Evolutionary conservation across 2,888 invertebrate species (phyloP), one percentile per base, ranked within the genome.

Genomic region (Lithophane leautieri): DNA sequence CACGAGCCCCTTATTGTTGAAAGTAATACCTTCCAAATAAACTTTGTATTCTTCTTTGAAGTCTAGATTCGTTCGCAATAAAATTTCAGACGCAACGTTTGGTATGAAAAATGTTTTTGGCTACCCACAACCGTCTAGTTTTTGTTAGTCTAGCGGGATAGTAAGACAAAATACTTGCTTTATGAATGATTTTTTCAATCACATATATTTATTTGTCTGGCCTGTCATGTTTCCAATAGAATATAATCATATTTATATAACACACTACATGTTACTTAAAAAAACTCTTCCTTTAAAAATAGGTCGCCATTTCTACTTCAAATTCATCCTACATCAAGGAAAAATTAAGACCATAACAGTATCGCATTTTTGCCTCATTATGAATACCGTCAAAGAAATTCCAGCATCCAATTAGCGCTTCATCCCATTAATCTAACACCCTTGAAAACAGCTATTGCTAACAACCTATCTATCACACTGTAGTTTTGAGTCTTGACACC

Each of bases 371-470:
- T 70, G 56, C 54, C 28, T 84, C 61, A 81, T 72, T 83, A 83
- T 66, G 56, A 73, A 69, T 69, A n/a, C 62, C 61, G 71, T 62
- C 82, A 82, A 82, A 84, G 80, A 71, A 58, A 74, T 81, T 60
- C 73, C 73, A 74, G 65, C 62, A 25, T 66, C 85, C 73, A 83
- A 85, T 85, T 83, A 83, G 73, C 74, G 78, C 50, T 62, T 81
- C 82, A 67, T 70, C 56, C 34, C 8, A 76, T 68, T 80, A 84
- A 83, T 81, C 82, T 73, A 71, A 83, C 76, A 66, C 84, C 73
- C 44, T 44, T 28, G 60, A 61, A 65, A 58, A 69, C 69, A 72
- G 72, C 82, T 75, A 75, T 76, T 68, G 61, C 73, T 76, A 73
- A 73, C 73, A 75, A 72, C 68, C 70, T 71, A 70, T 71, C 70